These are phyloP conservation scores for Danio aesculapii DNA, from an alignment of 2,797 vertebrate species.

Conservation along the genomic window DNA sequence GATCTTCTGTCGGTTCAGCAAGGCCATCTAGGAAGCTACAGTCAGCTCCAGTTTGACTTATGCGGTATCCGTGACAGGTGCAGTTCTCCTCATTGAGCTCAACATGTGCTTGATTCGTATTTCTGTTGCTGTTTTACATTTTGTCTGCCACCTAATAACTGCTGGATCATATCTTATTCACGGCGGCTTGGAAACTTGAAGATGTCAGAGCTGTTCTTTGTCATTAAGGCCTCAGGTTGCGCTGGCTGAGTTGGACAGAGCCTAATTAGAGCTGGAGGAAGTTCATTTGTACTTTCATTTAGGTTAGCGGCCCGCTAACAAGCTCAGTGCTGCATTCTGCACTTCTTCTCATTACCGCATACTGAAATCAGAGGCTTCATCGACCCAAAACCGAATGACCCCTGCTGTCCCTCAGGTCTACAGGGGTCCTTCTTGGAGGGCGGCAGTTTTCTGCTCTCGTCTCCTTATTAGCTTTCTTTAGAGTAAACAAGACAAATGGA, in stretches of 20 bases:
- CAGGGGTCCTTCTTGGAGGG: constrained; percentile 9
- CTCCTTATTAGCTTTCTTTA: constrained; percentile 41
- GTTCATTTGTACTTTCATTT: constrained; percentile 53
- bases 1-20: constrained; percentile 91
- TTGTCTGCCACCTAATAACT: not conserved
- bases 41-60: constrained; percentile 92
- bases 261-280: constrained; percentile 55
- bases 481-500: constrained; percentile 35
- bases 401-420: constrained; percentile 23
- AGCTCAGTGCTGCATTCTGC: constrained; percentile 48
- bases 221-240: constrained; percentile 19
- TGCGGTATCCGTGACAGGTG: constrained; percentile 99
- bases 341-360: constrained; percentile 58
- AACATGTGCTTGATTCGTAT: not conserved
- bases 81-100: not conserved
- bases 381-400: constrained; percentile 26
- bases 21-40: constrained; percentile 91
- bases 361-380: constrained; percentile 47
- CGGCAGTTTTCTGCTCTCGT: constrained; percentile 13
- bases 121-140: constrained; percentile 18
- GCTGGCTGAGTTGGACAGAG: constrained; percentile 34
- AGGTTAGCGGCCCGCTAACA: constrained; percentile 54
- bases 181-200: not conserved
- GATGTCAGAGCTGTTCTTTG: constrained; percentile 41
- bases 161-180: not conserved